Evolutionary conservation across 2,113 vertebrate species (phyloP).

Genomic region (Nerophis lumbriciformis): DNA sequence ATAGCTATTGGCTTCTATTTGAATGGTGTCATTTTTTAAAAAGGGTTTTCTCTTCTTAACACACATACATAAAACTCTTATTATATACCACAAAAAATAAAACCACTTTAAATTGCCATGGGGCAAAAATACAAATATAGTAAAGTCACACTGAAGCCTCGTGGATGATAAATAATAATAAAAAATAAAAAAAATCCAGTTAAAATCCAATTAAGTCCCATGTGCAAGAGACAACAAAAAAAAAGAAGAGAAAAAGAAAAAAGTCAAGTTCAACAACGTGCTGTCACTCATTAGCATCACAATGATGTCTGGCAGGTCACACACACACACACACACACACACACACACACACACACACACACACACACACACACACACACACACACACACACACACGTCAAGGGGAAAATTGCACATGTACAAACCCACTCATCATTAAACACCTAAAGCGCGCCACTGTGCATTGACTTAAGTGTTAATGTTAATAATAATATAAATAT

Average conservation of each 20-base stretch:
- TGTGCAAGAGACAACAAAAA: constrained; percentile 54
- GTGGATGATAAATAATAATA: constrained; percentile 35
- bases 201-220: constrained; percentile 68
- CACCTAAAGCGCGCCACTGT: neutral
- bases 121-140: too few relatives aligned
- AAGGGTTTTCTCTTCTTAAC: too few relatives aligned
- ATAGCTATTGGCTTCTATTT: neutral
- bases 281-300: constrained; percentile 81
- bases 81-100: too few relatives aligned
- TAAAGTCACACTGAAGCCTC: constrained; percentile 75
- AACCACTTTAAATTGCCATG: too few relatives aligned
- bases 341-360: neutral
- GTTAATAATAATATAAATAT: neutral
- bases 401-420: constrained; percentile 77
- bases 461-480: neutral
- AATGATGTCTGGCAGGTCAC: constrained; percentile 76
- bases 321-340: neutral
- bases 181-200: constrained; percentile 36
- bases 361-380: neutral
- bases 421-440: constrained; percentile 61
- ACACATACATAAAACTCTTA: too few relatives aligned
- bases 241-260: constrained; percentile 81
- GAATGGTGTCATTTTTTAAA: too few relatives aligned
- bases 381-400: constrained; percentile 42
- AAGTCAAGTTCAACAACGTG: constrained; percentile 89